Evolutionary conservation across 2,797 vertebrate species (phyloP).

Genomic region (Danio tinwini): DNA sequence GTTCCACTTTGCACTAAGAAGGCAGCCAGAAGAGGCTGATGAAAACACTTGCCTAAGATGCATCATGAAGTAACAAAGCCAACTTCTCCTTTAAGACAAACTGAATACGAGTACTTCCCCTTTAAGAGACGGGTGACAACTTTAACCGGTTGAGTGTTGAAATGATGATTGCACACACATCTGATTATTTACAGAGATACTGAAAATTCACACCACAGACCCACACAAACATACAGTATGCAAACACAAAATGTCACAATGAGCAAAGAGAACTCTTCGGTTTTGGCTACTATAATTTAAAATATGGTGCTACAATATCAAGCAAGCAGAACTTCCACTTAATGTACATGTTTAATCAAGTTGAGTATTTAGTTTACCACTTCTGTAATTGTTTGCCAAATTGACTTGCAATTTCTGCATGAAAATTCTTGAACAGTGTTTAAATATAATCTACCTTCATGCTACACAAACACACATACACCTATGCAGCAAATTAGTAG

Average conservation of each 20-base stretch:
- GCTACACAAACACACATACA: background rate
- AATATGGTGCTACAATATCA: background rate
- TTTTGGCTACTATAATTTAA: background rate
- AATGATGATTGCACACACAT: slow-evolving; percentile 58
- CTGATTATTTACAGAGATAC: slow-evolving; percentile 48
- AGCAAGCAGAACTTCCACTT: background rate
- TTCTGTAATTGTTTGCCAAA: too few relatives aligned
- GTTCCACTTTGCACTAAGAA: background rate
- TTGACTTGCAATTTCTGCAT: too few relatives aligned
- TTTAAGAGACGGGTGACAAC: slow-evolving; percentile 19
- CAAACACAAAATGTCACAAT: background rate
- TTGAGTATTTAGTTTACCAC: too few relatives aligned
- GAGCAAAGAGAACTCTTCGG: background rate
- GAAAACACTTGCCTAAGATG: slow-evolving; percentile 32
- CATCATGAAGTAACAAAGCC: slow-evolving; percentile 16
- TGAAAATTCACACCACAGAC: slow-evolving; percentile 4
- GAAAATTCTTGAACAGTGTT: background rate
- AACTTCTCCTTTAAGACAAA: slow-evolving; percentile 43
- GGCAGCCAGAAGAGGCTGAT: slow-evolving; percentile 10
- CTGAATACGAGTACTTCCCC: slow-evolving; percentile 36
- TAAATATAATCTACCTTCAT: background rate
- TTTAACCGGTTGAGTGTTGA: slow-evolving; percentile 50
- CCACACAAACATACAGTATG: slow-evolving; percentile 14
- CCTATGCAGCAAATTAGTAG: background rate
- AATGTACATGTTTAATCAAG: too few relatives aligned